Conservation (phyloP, 2,797 vertebrate genomes). For the Tolypeutes matacus region DNA sequence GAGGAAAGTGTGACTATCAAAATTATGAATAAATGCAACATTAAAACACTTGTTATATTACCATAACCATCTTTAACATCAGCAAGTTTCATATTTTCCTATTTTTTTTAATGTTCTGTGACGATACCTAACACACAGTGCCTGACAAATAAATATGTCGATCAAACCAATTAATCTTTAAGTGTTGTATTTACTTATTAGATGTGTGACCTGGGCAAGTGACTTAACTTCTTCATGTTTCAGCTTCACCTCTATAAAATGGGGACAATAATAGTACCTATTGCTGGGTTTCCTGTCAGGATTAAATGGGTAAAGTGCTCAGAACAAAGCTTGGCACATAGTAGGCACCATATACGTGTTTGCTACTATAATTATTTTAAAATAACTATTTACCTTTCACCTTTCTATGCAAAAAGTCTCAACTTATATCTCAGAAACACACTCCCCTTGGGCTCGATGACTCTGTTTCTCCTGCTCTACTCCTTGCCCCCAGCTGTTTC, state of each 20-base stretch:
- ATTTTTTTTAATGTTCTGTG: slow-evolving; percentile 32
- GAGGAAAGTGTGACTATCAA: slow-evolving; percentile 13
- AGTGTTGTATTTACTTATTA: slow-evolving; percentile 55
- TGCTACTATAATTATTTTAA: slow-evolving; percentile 43
- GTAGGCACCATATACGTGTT: slow-evolving; percentile 20
- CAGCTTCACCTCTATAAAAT: slow-evolving; percentile 62
- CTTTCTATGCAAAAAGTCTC: slow-evolving; percentile 33
- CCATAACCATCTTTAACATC: background rate
- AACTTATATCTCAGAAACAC: slow-evolving; percentile 20
- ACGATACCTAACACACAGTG: background rate
- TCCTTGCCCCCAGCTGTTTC: background rate
- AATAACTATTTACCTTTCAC: slow-evolving; percentile 51
- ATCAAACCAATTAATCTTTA: slow-evolving; percentile 48
- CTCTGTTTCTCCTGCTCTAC: background rate
- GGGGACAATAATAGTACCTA: slow-evolving; percentile 51
- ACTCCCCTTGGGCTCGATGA: background rate
- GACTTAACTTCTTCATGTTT: slow-evolving; percentile 62
- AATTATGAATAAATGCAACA: slow-evolving; percentile 52
- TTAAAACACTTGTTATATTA: slow-evolving; percentile 54
- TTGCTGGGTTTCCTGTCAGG: slow-evolving; percentile 28
- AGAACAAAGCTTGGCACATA: slow-evolving; percentile 45
- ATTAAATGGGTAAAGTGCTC: slow-evolving; percentile 58
- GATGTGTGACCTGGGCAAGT: slow-evolving; percentile 49
- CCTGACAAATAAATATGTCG: slow-evolving; percentile 38
- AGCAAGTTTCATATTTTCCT: slow-evolving; percentile 44